phyloP scores from a whole-genome alignment of 2,797 vertebrate genomes.

The Gymnoscopelus microlampas region DNA sequence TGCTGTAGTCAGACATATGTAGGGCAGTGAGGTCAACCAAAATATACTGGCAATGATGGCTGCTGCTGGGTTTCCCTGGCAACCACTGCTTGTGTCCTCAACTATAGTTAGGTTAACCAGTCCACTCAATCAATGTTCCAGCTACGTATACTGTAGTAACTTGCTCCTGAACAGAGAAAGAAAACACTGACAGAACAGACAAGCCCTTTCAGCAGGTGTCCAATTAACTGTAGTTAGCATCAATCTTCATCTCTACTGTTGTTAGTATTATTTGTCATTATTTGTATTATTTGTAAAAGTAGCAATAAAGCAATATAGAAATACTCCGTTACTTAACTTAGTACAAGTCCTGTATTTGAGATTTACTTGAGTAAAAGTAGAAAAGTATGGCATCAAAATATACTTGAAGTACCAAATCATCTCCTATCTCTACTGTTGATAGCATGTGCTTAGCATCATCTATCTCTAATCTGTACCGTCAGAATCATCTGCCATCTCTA shows the following conservation, averaged over 20 bases:
- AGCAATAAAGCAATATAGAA: too few relatives aligned
- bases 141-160: conserved; percentile 22
- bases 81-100: conserved; percentile 60
- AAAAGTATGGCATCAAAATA: too few relatives aligned
- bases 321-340: too few relatives aligned
- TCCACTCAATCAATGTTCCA: conserved; percentile 42
- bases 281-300: too few relatives aligned
- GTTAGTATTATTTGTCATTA: too few relatives aligned
- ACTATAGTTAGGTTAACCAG: conserved; percentile 28
- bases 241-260: conserved; percentile 1
- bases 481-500: too few relatives aligned
- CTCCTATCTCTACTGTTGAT: too few relatives aligned
- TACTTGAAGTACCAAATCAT: too few relatives aligned
- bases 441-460: too few relatives aligned
- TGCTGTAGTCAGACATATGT: conserved; percentile 35
- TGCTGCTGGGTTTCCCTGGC: conserved; percentile 64
- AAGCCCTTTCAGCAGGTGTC: conserved; percentile 46
- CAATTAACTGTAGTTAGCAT: conserved; percentile 35
- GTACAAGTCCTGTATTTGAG: too few relatives aligned
- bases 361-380: too few relatives aligned
- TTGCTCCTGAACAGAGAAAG: conserved; percentile 18
- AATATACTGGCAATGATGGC: conserved; percentile 24
- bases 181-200: conserved; percentile 53
- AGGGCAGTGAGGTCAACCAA: conserved; percentile 43
- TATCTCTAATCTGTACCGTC: too few relatives aligned